Conservation (phyloP, 2,113 vertebrate species). For the Vombatus ursinus region DNA sequence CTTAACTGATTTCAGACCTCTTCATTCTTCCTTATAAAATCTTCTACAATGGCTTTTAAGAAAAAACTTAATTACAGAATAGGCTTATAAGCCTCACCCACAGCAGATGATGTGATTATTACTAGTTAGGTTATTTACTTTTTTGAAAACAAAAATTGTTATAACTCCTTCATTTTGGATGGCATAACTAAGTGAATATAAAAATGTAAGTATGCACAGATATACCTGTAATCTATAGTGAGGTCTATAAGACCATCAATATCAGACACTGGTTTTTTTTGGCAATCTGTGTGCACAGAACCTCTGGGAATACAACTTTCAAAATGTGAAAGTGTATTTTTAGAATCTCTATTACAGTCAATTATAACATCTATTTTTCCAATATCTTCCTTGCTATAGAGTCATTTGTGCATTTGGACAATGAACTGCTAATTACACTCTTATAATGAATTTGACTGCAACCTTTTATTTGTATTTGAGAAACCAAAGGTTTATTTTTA, state of each 20-base stretch:
- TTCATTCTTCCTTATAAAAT: neutral
- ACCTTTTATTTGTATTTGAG: conserved; percentile 46
- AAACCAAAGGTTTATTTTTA: conserved; percentile 32
- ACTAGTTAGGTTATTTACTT: neutral
- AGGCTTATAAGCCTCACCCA: neutral
- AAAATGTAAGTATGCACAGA: neutral
- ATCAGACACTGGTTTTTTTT: neutral
- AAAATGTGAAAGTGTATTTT: conserved; percentile 25
- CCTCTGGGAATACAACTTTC: conserved; percentile 8
- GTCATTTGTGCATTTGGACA: neutral
- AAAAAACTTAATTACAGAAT: neutral
- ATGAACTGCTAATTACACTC: neutral
- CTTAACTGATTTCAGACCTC: neutral
- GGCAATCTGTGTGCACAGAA: neutral
- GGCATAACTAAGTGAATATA: neutral
- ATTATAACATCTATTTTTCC: neutral
- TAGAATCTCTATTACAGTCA: conserved; percentile 19
- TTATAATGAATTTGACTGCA: neutral
- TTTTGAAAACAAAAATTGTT: neutral
- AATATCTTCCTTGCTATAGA: conserved; percentile 35
- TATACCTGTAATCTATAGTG: neutral
- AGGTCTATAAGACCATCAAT: neutral
- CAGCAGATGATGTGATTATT: neutral
- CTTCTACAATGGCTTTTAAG: neutral
- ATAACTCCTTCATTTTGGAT: conserved; percentile 4